These are phyloP conservation scores for Tinea trinotella DNA, from an alignment of 2,888 invertebrate genomes.

Conservation along the genomic window DNA sequence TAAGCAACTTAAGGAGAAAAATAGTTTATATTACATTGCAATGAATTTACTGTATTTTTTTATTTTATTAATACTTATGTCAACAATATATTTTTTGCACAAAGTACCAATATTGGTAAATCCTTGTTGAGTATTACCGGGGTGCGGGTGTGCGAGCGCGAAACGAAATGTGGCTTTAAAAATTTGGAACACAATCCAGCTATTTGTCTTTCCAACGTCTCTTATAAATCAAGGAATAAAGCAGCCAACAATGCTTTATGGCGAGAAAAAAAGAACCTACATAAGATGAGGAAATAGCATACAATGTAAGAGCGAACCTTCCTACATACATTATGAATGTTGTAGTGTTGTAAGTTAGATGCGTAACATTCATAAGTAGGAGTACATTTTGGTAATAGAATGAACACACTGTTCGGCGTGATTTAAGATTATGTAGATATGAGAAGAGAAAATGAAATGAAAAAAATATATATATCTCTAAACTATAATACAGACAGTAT, in stretches of 20 bases:
- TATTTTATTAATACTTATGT: no score
- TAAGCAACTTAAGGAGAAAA: no score
- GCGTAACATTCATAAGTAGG: not conserved
- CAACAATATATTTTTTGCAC: no score
- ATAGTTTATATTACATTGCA: no score
- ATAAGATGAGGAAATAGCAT: constrained; percentile 69
- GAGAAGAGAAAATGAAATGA: no score
- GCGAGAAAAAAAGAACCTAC: constrained; percentile 67
- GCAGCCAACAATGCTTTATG: constrained; percentile 76
- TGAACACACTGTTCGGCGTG: not conserved
- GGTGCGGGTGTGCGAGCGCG: constrained; percentile 63
- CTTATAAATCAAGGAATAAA: constrained; percentile 80
- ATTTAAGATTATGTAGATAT: not conserved
- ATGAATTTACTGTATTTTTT: no score
- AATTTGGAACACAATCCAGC: constrained; percentile 85
- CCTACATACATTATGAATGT: constrained; percentile 63
- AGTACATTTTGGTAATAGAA: constrained; percentile 10
- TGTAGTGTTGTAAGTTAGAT: constrained; percentile 33
- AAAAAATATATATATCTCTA: constrained; percentile 8
- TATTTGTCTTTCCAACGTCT: constrained; percentile 83
- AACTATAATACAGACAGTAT: not conserved
- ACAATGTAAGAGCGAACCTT: constrained; percentile 39
- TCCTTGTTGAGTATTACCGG: constrained; percentile 47
- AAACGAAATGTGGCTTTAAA: constrained; percentile 84
- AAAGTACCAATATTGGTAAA: constrained; percentile 45